A percentile compares a stretch with the other conserved stretches of the same genome.
Conservation (phyloP, 2,113 vertebrate genomes). For the Mesoclemmys tuberculata region DNA sequence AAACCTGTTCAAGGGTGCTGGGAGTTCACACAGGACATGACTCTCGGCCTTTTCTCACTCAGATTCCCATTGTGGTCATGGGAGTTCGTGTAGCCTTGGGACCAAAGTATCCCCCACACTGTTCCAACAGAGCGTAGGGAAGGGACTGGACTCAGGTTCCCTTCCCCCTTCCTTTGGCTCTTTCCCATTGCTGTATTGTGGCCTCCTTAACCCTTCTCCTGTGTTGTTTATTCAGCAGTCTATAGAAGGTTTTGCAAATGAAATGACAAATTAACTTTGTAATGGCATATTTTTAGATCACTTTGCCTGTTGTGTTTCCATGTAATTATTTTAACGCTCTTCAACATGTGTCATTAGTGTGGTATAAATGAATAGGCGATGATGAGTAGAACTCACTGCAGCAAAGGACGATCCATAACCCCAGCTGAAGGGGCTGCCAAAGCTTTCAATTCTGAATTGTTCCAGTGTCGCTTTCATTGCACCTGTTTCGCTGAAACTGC, state of each 20-base stretch:
- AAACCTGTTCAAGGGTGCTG: background rate
- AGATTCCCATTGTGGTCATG: background rate
- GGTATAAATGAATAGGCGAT: background rate
- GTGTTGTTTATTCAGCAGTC: too few species aligned
- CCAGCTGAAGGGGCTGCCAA: accelerated
- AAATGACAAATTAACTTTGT: background rate
- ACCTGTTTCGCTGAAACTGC: background rate
- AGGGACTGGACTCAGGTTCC: too few species aligned
- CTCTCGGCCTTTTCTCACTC: accelerated
- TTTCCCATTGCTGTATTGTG: too few species aligned
- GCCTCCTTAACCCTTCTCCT: too few species aligned
- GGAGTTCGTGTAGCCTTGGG: background rate
- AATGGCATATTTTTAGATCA: background rate
- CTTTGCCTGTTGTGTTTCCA: background rate
- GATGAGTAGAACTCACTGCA: background rate
- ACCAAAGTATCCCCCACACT: accelerated
- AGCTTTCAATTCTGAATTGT: background rate
- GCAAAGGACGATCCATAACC: background rate
- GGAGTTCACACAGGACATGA: too few species aligned
- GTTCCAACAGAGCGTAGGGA: background rate
- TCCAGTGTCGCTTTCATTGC: background rate
- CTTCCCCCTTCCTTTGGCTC: too few species aligned
- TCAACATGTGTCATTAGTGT: background rate
- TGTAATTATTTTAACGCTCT: background rate
- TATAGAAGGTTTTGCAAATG: too few species aligned